Evolutionary conservation across 2,113 vertebrate genomes (phyloP).

Genomic region (Dryoscopus gambensis): DNA sequence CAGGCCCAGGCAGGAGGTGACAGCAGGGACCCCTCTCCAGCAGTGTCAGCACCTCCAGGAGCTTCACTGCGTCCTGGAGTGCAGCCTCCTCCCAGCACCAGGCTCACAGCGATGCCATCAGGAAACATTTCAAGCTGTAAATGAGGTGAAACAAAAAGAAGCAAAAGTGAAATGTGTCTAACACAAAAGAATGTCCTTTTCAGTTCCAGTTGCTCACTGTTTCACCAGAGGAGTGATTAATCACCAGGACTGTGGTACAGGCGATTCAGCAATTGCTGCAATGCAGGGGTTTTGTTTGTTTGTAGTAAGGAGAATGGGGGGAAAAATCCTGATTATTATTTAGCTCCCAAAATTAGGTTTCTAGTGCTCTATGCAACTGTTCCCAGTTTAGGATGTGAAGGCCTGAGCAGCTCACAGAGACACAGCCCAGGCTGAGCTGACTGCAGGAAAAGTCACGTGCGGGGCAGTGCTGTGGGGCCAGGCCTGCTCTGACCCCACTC

Average conservation of each 20-base stretch:
- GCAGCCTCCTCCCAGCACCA: not conserved
- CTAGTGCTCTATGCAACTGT: not conserved
- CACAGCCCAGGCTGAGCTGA: not conserved
- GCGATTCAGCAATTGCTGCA: not conserved
- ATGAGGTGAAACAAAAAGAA: not conserved
- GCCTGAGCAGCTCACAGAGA: not conserved
- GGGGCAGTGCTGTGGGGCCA: fast-evolving
- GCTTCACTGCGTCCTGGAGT: fast-evolving
- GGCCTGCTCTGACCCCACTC: fast-evolving
- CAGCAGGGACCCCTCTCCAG: not conserved
- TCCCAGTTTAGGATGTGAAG: not conserved
- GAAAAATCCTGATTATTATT: not conserved
- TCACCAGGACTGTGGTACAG: slow-evolving; percentile 18
- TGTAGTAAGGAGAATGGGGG: not conserved
- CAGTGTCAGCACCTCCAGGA: fast-evolving
- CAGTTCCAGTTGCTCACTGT: not conserved
- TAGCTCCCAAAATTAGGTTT: not conserved
- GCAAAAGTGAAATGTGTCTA: not conserved
- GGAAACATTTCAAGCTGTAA: not conserved
- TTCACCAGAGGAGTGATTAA: slow-evolving; percentile 56
- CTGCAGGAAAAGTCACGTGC: fast-evolving
- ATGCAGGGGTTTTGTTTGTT: slow-evolving; percentile 59
- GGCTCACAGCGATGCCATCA: fast-evolving
- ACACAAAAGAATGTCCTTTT: not conserved
- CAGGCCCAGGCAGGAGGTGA: not conserved